Evolutionary conservation across 1,140 invertebrate genomes (phyloP).

Genomic region (Aphaenogaster ashmeadi): DNA sequence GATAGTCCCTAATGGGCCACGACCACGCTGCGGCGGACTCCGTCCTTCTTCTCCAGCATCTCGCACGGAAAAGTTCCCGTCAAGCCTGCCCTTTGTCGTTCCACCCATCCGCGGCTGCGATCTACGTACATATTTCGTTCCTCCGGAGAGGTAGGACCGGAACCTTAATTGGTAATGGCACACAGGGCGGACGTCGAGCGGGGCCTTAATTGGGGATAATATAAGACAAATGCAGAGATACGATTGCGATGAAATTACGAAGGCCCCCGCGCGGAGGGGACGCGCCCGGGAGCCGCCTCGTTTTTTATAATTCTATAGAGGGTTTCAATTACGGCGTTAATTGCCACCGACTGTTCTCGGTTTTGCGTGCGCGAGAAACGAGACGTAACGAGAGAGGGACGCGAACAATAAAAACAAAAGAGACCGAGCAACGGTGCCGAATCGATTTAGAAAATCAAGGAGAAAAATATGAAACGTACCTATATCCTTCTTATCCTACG

Average conservation of each 20-base stretch:
- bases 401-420: background rate
- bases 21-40: conserved; percentile 72
- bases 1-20: conserved; percentile 83
- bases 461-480: background rate
- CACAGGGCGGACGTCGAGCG: conserved; percentile 51
- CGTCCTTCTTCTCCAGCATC: background rate
- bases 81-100: conserved; percentile 71
- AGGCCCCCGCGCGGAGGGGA: background rate
- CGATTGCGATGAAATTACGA: conserved; percentile 53
- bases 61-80: conserved; percentile 67
- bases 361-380: background rate
- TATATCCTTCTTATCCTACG: background rate
- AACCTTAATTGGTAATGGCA: conserved; percentile 77
- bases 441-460: background rate
- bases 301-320: conserved; percentile 28
- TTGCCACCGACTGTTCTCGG: conserved; percentile 1
- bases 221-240: conserved; percentile 54
- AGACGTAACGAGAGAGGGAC: background rate
- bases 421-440: background rate
- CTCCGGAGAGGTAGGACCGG: conserved; percentile 54
- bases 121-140: conserved; percentile 74
- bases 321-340: conserved; percentile 33
- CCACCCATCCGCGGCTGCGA: conserved; percentile 42
- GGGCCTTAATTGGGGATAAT: conserved; percentile 74
- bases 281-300: background rate